phyloP scores from a whole-genome alignment of 2,113 vertebrate genomes.

The Ovis aries region DNA sequence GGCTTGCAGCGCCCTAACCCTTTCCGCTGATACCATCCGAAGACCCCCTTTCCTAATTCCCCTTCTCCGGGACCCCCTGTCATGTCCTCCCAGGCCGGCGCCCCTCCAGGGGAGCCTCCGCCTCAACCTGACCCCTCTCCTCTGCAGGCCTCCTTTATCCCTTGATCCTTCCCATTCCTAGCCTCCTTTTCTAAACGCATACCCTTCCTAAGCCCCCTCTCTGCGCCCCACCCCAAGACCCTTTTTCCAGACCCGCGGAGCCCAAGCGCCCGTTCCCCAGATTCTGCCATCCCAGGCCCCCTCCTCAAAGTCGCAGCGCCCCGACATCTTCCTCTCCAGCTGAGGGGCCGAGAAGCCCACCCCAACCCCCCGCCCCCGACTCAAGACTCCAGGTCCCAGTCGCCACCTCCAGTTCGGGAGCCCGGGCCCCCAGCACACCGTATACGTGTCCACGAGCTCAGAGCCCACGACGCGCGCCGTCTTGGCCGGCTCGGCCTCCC shows the following conservation, averaged over 20 bases:
- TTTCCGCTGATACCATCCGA: background rate
- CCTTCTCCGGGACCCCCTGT: background rate
- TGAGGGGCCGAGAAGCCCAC: background rate
- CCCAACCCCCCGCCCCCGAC: background rate
- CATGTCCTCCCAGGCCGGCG: background rate
- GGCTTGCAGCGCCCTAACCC: background rate
- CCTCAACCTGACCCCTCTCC: background rate
- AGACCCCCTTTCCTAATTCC: background rate
- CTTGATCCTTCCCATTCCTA: background rate
- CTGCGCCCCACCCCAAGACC: too few species aligned
- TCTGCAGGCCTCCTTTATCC: background rate
- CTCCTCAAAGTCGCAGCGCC: background rate
- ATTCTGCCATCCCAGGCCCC: background rate
- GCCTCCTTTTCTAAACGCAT: background rate
- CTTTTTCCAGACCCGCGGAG: background rate
- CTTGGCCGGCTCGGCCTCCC: conserved; percentile 83
- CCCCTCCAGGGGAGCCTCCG: background rate
- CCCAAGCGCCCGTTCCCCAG: background rate
- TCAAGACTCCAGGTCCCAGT: background rate
- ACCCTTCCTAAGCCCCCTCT: background rate
- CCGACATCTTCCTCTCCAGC: background rate
- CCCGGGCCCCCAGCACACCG: conserved; percentile 72
- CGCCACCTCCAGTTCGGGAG: background rate
- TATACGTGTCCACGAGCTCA: conserved; percentile 94
- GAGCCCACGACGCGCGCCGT: conserved; percentile 88